Evolutionary conservation across 1,140 invertebrate species (phyloP), one percentile per base, ranked within the genome.

Genomic region (Globodera rostochiensis): DNA sequence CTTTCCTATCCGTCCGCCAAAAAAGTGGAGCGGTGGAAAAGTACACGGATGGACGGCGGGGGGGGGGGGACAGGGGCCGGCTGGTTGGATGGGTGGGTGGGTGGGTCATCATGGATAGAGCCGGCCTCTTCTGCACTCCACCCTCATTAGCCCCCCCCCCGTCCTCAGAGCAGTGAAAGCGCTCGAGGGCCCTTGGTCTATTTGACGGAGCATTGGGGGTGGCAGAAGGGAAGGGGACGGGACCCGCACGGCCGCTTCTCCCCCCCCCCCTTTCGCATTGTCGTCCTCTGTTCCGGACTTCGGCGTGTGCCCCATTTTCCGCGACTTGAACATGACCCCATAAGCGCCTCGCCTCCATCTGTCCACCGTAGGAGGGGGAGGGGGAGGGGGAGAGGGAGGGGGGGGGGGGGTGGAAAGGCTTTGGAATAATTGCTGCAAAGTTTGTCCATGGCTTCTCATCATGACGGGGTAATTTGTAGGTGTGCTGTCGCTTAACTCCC

Each of bases 91-190:
- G 19, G 15, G 57, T 13, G 9, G 57, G 57, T 9, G 9, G 13
- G 57, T 15, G 57, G 57, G 57, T 60, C 57, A 60, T 60, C 57
- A 60, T 60, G 57, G 57, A 60, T 19, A 60, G 57, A 60, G 57
- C 57, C 57, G 57, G 15, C 57, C 21, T 6, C 9, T 21, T 25
- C 25, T 19, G 5, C 25, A 6, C 69, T 9, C 6, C 21, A 19
- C 69, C 69, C 69, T 71, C 69, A 71, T 71, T 71, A 71, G 69
- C 69, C n/a, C 6, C 25, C 21, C 25, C 69, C 69, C 11, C 46
- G 69, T 71, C 25, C 69, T 36, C 69, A 19, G 11, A 36, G 11
- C 25, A 71, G 25, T 47, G 25, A 36, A 60, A 60, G 69, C 69
- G 25, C 25, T 15, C 19, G 69, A 71, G 69, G 69, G 69, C 69